Conservation (phyloP, 2,113 vertebrate genomes). For the Pygathrix nemaeus region DNA sequence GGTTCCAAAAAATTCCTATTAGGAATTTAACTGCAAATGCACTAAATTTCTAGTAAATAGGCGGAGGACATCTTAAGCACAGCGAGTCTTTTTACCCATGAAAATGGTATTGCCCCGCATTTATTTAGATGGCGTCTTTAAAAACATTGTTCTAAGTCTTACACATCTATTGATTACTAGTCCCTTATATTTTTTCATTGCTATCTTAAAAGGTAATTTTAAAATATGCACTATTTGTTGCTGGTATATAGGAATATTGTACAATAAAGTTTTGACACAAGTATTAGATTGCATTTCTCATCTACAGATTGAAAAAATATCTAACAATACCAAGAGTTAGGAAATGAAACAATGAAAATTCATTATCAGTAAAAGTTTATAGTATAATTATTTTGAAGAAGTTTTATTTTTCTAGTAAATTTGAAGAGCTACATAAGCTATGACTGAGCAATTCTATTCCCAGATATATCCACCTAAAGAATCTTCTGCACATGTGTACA, state of each 20-base stretch:
- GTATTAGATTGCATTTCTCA: neutral
- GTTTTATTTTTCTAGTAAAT: neutral
- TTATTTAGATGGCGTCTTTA: neutral
- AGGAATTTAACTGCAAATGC: neutral
- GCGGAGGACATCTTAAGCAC: neutral
- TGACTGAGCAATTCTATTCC: neutral
- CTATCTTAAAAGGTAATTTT: neutral
- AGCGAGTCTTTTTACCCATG: neutral
- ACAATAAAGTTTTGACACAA: neutral
- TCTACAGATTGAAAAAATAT: neutral
- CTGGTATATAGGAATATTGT: neutral
- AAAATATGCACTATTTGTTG: neutral
- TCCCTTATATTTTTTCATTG: neutral
- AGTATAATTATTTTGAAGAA: neutral
- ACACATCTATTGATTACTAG: neutral
- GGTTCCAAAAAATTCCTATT: neutral
- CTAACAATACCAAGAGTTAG: neutral
- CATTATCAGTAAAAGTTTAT: neutral
- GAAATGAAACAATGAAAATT: neutral
- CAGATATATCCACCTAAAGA: neutral
- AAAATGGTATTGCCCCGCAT: neutral
- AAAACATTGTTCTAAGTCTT: neutral
- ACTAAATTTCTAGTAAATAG: neutral
- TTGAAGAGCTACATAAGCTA: neutral
- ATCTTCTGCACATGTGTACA: neutral